Conservation (phyloP, 2,888 invertebrate species). For the Matsumyia berberina region DNA sequence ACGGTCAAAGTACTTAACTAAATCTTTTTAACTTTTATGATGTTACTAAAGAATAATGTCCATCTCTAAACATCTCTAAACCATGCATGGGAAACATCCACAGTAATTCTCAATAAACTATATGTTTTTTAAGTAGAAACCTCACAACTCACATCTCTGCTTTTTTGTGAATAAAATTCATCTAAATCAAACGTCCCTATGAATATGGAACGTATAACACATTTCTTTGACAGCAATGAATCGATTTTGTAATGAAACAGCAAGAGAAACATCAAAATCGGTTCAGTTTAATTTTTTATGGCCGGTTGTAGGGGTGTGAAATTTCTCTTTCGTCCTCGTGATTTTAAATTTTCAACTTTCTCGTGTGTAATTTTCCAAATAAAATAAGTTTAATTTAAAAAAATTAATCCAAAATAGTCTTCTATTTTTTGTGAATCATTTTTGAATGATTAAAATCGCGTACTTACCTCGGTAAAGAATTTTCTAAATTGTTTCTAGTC, state of each 20-base stretch:
- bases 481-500: neutral
- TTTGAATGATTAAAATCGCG: slow-evolving; percentile 4
- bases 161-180: neutral
- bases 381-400: slow-evolving; percentile 5
- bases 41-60: too few relatives aligned
- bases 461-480: neutral
- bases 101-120: too few relatives aligned
- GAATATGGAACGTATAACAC: slow-evolving; percentile 12
- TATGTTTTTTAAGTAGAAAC: neutral
- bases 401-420: neutral
- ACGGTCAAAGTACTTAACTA: too few relatives aligned
- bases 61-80: too few relatives aligned
- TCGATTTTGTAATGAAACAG: slow-evolving; percentile 21
- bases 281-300: slow-evolving; percentile 52
- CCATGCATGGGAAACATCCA: too few relatives aligned
- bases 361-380: slow-evolving; percentile 3
- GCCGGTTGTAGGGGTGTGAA: slow-evolving; percentile 21
- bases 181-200: neutral
- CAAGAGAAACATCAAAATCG: slow-evolving; percentile 36
- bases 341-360: slow-evolving; percentile 38
- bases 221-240: slow-evolving; percentile 26
- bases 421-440: neutral
- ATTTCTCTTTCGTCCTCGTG: slow-evolving; percentile 37
- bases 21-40: too few relatives aligned
- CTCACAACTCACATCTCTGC: neutral